Conservation (phyloP, 2,888 invertebrate species). For the Prosapia bicincta region DNA sequence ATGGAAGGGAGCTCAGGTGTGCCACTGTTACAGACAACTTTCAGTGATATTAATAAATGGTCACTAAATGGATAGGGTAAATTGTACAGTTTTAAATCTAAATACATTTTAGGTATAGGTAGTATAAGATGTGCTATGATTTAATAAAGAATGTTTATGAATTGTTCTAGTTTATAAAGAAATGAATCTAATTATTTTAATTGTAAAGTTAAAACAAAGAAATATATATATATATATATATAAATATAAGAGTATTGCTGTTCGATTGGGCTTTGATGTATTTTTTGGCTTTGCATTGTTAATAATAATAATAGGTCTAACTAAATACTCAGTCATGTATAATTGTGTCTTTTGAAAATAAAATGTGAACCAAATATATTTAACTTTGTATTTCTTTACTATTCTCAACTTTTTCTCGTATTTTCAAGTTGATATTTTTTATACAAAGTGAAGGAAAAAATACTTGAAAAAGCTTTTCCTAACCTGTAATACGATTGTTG, state of each 20-base stretch:
- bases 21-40: too few species aligned
- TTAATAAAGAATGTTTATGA: not conserved
- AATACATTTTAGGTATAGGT: not conserved
- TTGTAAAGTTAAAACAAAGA: not conserved
- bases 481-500: too few species aligned
- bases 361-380: not conserved
- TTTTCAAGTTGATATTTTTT: too few species aligned
- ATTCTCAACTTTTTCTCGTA: too few species aligned
- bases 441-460: too few species aligned
- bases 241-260: not conserved
- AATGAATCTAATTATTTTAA: not conserved
- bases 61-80: not conserved
- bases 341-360: not conserved
- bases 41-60: not conserved
- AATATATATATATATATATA: not conserved
- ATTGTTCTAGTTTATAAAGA: not conserved
- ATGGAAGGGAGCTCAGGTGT: too few species aligned
- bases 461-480: too few species aligned
- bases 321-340: not conserved
- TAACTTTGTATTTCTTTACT: too few species aligned
- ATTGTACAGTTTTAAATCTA: not conserved
- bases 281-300: slow-evolving; percentile 23
- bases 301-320: slow-evolving; percentile 19
- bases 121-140: not conserved
- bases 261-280: not conserved